Percentiles rank a stretch among this genome's conserved stretches.
Conservation (phyloP, 1,140 invertebrate species). For the Piezodorus guildinii region DNA sequence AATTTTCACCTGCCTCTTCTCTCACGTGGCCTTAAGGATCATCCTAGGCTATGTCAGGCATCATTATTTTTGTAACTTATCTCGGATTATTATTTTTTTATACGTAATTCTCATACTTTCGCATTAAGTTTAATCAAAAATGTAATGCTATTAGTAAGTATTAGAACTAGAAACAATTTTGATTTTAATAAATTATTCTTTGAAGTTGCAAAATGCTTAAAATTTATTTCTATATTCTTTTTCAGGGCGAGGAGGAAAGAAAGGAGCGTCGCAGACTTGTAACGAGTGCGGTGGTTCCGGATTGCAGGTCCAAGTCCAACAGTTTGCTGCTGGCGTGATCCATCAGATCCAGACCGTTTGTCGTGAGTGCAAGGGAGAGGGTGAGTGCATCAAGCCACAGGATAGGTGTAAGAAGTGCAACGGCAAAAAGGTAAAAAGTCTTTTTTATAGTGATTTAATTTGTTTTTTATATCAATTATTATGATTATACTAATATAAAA, state of each 20-base stretch:
- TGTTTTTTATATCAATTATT: no score
- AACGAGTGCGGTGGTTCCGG: constrained; percentile 77
- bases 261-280: constrained; percentile 83
- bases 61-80: no score
- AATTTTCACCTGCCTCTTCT: no score
- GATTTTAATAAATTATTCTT: no score
- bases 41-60: no score
- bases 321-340: constrained; percentile 89
- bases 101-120: no score
- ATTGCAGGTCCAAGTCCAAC: constrained; percentile 82
- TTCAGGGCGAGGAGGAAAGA: constrained; percentile 74
- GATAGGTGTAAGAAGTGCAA: constrained; percentile 87
- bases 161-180: no score
- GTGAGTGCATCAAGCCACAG: constrained; percentile 75
- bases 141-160: no score
- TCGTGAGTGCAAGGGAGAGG: constrained; percentile 73
- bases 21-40: no score
- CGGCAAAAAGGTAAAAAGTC: constrained; percentile 56
- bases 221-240: background rate
- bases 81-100: no score
- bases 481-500: background rate
- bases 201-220: no score
- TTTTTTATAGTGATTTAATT: background rate
- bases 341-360: constrained; percentile 92
- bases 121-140: no score